Conservation (phyloP, 30 jellyfish, hydroid and myxozoan species). For the Cassiopea andromeda region DNA sequence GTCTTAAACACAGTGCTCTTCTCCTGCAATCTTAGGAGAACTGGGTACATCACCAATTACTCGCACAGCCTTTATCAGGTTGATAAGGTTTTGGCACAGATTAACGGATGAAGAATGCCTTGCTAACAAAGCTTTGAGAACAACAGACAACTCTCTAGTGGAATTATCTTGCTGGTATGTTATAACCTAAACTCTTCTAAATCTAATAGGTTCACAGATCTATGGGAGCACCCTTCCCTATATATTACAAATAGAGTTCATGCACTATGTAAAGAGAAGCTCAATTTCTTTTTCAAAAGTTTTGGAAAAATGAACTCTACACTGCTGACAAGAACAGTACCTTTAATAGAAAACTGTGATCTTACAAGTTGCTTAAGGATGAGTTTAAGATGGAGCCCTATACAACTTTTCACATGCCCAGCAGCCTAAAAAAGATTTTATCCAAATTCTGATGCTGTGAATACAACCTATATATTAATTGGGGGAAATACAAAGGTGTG, state of each 20-base stretch:
- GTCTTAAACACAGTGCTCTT: too few species aligned
- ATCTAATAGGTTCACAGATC: conserved; percentile 14
- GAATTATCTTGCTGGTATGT: conserved; percentile 8
- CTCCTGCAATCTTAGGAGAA: too few species aligned
- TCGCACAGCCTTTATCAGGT: too few species aligned
- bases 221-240: conserved; percentile 29
- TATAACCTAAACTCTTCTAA: conserved; percentile 14
- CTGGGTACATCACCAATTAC: too few species aligned
- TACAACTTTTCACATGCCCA: background rate
- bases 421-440: conserved; percentile 1
- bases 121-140: too few species aligned
- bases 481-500: conserved; percentile 30
- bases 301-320: conserved; percentile 18
- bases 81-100: too few species aligned
- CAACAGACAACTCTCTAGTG: too few species aligned
- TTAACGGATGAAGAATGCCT: too few species aligned
- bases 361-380: background rate
- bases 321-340: conserved; percentile 29
- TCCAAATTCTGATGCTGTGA: conserved; percentile 28
- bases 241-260: background rate
- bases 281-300: conserved; percentile 11
- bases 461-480: conserved; percentile 3
- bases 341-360: conserved; percentile 3
- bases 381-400: background rate
- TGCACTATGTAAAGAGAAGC: conserved; percentile 11